Evolutionary conservation across 2,888 invertebrate genomes (phyloP).

Genomic region (Abrostola triplasia): DNA sequence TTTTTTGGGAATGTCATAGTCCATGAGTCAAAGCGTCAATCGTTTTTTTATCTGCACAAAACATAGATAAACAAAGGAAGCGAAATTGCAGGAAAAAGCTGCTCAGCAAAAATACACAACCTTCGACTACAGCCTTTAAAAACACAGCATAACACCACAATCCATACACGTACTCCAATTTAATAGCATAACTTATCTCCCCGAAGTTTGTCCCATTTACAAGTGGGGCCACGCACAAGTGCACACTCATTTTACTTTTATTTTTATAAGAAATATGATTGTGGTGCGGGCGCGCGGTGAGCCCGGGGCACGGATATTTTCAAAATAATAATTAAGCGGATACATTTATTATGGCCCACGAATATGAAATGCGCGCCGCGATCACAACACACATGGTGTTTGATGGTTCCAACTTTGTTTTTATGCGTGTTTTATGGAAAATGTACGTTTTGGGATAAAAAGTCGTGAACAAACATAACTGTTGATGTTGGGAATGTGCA

Average conservation of each 20-base stretch:
- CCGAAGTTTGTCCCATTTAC: constrained; percentile 47
- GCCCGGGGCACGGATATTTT: constrained; percentile 86
- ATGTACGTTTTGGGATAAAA: constrained; percentile 9
- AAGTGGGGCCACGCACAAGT: constrained; percentile 49
- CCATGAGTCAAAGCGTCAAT: no score
- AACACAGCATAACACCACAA: not conserved
- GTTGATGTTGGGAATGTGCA: no score
- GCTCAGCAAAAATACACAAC: not conserved
- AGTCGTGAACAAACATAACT: not conserved
- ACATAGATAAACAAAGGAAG: no score
- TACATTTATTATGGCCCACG: constrained; percentile 84
- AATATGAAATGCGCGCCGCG: constrained; percentile 78
- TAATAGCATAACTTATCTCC: constrained; percentile 23
- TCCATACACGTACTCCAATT: constrained; percentile 34
- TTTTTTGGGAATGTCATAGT: no score
- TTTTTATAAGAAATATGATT: constrained; percentile 60
- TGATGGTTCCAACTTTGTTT: constrained; percentile 39
- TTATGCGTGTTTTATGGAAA: constrained; percentile 24
- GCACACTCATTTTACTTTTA: constrained; percentile 50
- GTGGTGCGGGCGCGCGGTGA: constrained; percentile 53
- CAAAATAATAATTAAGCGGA: constrained; percentile 88
- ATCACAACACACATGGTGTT: constrained; percentile 70
- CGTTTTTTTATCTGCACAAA: no score
- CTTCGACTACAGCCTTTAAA: not conserved
- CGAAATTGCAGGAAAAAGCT: no score